A percentile compares a stretch with the other conserved stretches of the same genome.
Evolutionary conservation across 2,797 vertebrate genomes (phyloP).

Genomic region (Coregonus ussuriensis): DNA sequence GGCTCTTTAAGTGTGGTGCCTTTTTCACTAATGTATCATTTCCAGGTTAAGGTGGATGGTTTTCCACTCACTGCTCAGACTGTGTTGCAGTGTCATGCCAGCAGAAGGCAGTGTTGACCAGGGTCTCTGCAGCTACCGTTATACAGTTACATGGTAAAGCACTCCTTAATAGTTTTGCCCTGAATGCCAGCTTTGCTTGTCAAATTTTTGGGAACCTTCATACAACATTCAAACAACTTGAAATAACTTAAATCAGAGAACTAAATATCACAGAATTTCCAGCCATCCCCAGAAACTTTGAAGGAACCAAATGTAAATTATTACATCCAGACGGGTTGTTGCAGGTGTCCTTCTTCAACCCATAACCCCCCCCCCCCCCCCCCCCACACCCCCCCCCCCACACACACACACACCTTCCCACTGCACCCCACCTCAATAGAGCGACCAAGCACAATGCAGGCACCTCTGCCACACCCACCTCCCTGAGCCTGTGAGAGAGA

Average conservation of each 20-base stretch:
- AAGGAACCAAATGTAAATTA: neutral
- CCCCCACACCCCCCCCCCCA: neutral
- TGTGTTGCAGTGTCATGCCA: neutral
- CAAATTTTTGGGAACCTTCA: neutral
- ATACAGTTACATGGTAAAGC: neutral
- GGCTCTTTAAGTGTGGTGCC: no score
- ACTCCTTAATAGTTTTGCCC: neutral
- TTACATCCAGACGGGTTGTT: neutral
- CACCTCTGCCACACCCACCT: slow-evolving; percentile 56
- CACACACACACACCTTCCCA: slow-evolving; percentile 12
- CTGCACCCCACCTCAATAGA: slow-evolving; percentile 12
- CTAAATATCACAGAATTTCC: neutral
- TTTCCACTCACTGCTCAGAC: neutral
- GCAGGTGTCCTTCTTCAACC: neutral
- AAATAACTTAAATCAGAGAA: neutral
- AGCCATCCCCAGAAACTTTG: neutral
- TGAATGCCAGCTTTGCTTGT: neutral
- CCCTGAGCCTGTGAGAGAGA: slow-evolving; percentile 47
- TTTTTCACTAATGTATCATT: neutral
- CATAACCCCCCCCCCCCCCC: no score
- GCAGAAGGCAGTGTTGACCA: slow-evolving; percentile 3
- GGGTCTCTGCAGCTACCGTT: neutral
- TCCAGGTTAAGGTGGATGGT: neutral
- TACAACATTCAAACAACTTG: neutral
- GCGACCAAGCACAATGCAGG: slow-evolving; percentile 35